Conservation (phyloP, 2,888 invertebrate species). For the Cistogaster globosa region DNA sequence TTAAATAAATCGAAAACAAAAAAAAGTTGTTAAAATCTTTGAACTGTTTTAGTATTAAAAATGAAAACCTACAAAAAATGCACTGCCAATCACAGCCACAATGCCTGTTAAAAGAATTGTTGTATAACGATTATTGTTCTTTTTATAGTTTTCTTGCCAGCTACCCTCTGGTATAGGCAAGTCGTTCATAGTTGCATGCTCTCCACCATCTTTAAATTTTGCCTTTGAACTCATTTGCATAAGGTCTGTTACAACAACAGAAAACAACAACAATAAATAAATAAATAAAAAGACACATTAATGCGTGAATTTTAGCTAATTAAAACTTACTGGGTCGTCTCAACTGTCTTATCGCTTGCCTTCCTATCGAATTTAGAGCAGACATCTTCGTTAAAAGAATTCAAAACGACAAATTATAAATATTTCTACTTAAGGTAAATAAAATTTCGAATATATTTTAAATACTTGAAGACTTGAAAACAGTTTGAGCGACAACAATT, state of each 20-base stretch:
- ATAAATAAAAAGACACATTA: background rate
- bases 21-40: background rate
- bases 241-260: constrained; percentile 22
- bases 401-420: background rate
- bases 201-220: constrained; percentile 64
- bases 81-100: constrained; percentile 27
- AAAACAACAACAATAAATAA: background rate
- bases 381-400: constrained; percentile 37
- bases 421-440: background rate
- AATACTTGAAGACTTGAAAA: background rate
- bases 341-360: background rate
- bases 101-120: constrained; percentile 53
- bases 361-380: constrained; percentile 46
- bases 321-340: constrained; percentile 34
- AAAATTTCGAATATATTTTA: constrained; percentile 6
- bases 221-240: constrained; percentile 8
- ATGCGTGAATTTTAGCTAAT: background rate
- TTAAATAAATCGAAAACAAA: constrained; percentile 1
- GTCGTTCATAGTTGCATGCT: constrained; percentile 62
- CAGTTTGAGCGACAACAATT: background rate
- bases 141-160: constrained; percentile 58
- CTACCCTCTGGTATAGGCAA: constrained; percentile 59
- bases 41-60: background rate
- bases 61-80: constrained; percentile 40
- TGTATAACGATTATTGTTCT: constrained; percentile 32